A percentile compares a stretch with the other conserved stretches of the same genome.
Evolutionary conservation across 2,113 vertebrate species (phyloP).

Genomic region (Atlantisia rogersi): DNA sequence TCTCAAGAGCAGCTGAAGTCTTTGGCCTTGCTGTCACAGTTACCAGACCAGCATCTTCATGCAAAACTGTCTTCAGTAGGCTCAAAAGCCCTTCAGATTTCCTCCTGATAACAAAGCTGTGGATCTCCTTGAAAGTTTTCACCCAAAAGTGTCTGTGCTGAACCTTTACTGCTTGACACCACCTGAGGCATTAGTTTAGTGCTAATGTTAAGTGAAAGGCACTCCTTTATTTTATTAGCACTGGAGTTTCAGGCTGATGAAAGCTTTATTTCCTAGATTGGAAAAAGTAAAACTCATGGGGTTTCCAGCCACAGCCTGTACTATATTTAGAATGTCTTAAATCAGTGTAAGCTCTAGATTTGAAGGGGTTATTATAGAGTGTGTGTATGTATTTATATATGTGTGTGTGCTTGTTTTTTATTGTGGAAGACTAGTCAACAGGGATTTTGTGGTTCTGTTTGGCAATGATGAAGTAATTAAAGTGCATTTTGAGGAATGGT

Average conservation of each 20-base stretch:
- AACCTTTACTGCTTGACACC: background rate
- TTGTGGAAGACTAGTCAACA: background rate
- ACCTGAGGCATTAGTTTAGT: conserved; percentile 1
- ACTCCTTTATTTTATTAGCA: background rate
- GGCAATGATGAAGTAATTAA: conserved; percentile 23
- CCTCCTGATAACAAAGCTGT: background rate
- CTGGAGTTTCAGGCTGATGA: conserved; percentile 53
- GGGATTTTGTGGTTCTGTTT: conserved; percentile 59
- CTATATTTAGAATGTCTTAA: conserved; percentile 70
- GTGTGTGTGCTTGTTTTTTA: conserved; percentile 21
- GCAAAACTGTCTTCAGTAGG: background rate
- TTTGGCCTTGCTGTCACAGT: background rate
- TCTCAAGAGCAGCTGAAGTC: background rate
- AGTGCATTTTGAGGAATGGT: conserved; percentile 36
- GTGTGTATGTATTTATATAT: conserved; percentile 7
- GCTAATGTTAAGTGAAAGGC: background rate
- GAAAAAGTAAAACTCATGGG: conserved; percentile 31
- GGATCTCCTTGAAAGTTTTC: background rate
- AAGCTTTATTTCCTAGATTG: conserved; percentile 66
- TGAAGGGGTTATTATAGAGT: conserved; percentile 10
- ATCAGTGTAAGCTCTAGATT: conserved; percentile 36
- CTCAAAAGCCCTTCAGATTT: background rate
- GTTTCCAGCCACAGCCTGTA: conserved; percentile 52
- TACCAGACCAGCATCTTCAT: background rate
- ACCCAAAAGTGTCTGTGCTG: background rate